Conservation (phyloP, 2,888 invertebrate genomes). For the Lasioglossum villosulum region DNA sequence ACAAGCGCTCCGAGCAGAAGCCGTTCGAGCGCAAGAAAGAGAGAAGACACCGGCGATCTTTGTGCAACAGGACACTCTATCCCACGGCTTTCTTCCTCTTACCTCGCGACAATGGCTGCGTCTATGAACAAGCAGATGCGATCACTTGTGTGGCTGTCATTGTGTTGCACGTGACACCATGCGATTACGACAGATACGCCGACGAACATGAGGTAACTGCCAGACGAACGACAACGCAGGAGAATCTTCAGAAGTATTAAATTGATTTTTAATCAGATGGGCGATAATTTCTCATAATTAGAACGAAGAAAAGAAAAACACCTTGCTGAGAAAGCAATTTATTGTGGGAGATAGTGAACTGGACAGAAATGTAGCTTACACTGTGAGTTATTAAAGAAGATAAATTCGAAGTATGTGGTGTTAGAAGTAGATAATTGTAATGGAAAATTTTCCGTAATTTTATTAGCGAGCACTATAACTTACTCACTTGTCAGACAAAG, state of each 20-base stretch:
- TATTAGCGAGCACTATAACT: not conserved
- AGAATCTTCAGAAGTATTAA: not conserved
- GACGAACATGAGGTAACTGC: slow-evolving; percentile 27
- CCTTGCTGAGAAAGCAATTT: not conserved
- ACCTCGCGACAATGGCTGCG: slow-evolving; percentile 26
- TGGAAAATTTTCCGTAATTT: not conserved
- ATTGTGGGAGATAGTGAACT: not conserved
- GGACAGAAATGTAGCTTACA: not conserved
- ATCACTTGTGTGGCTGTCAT: slow-evolving; percentile 29
- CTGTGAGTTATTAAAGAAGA: not conserved
- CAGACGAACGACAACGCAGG: not conserved
- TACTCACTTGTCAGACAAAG: not conserved
- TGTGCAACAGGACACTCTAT: slow-evolving; percentile 47
- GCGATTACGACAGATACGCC: slow-evolving; percentile 27
- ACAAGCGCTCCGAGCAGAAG: slow-evolving; percentile 31
- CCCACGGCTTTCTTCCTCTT: slow-evolving; percentile 60
- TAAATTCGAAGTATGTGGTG: not conserved
- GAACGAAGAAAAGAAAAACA: not conserved
- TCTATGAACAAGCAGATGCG: slow-evolving; percentile 29
- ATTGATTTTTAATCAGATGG: slow-evolving; percentile 5
- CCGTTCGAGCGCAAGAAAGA: slow-evolving; percentile 30
- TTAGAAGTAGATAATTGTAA: not conserved
- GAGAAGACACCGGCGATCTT: slow-evolving; percentile 44
- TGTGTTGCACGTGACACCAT: slow-evolving; percentile 15
- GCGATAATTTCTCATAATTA: slow-evolving; percentile 2